A percentile compares a stretch with the other conserved stretches of the same genome.
Evolutionary conservation across 2,797 vertebrate genomes (phyloP).

Genomic region (Pseudochirops cupreus): DNA sequence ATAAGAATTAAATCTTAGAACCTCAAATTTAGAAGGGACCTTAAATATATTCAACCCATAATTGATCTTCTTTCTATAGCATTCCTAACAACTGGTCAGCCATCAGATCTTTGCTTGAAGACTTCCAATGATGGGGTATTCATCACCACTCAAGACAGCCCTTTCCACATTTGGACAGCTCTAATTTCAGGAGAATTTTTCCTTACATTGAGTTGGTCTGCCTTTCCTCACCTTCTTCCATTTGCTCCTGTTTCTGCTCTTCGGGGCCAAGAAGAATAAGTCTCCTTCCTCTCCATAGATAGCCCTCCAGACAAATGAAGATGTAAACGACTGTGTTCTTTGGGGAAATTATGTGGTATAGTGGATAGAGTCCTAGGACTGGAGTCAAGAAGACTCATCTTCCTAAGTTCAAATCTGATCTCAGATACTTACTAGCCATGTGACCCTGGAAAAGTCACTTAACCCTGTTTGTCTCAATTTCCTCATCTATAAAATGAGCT

Average conservation of each 20-base stretch:
- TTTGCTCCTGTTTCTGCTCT: neutral
- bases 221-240: neutral
- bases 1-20: too few species aligned
- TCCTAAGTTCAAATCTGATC: neutral
- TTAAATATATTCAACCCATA: too few species aligned
- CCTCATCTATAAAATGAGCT: neutral
- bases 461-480: neutral
- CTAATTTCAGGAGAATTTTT: too few species aligned
- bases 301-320: neutral
- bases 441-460: neutral
- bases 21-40: too few species aligned
- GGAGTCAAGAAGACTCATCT: neutral
- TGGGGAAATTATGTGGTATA: neutral
- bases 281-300: neutral
- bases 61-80: too few species aligned
- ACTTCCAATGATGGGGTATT: too few species aligned
- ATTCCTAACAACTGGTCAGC: too few species aligned
- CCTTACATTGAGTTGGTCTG: neutral
- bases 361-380: neutral
- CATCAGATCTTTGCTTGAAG: too few species aligned
- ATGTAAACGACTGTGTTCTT: neutral
- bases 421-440: neutral
- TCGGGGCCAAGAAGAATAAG: neutral
- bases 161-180: too few species aligned
- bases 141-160: too few species aligned